Conservation (phyloP, 2,888 invertebrate species). For the Amblyjoppa fuscipennis region DNA sequence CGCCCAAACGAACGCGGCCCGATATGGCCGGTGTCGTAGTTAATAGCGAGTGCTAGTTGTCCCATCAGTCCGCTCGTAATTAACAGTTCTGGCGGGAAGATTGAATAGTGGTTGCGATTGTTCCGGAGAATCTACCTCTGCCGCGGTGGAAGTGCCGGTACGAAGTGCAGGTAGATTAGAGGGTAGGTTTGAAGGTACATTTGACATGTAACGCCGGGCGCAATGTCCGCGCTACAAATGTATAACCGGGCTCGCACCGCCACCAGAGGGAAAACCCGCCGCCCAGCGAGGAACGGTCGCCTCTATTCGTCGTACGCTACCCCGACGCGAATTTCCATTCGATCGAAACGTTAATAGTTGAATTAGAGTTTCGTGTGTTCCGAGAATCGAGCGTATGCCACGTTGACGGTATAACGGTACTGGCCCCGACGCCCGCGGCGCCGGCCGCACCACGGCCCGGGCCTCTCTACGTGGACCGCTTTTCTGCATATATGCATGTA, state of each 20-base stretch:
- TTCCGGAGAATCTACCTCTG: background rate
- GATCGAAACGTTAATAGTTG: conserved; percentile 71
- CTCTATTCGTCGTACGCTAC: conserved; percentile 30
- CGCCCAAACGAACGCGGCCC: background rate
- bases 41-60: background rate
- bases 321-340: conserved; percentile 68
- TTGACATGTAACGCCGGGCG: conserved; percentile 19
- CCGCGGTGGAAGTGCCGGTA: background rate
- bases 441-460: conserved; percentile 3
- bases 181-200: conserved; percentile 9
- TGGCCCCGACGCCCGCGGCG: conserved; percentile 16
- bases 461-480: conserved; percentile 15
- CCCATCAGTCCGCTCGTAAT: background rate
- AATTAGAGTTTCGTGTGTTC: conserved; percentile 70
- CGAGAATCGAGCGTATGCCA: conserved; percentile 43
- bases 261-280: background rate
- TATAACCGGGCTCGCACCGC: conserved; percentile 2
- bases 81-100: background rate
- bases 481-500: conserved; percentile 39
- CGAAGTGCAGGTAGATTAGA: background rate
- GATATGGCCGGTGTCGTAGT: background rate
- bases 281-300: conserved; percentile 13
- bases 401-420: conserved; percentile 27
- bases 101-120: conserved; percentile 1
- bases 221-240: background rate